Base-by-base conservation (phyloP, 2,888 invertebrate genomes). In the Automeris io region DNA sequence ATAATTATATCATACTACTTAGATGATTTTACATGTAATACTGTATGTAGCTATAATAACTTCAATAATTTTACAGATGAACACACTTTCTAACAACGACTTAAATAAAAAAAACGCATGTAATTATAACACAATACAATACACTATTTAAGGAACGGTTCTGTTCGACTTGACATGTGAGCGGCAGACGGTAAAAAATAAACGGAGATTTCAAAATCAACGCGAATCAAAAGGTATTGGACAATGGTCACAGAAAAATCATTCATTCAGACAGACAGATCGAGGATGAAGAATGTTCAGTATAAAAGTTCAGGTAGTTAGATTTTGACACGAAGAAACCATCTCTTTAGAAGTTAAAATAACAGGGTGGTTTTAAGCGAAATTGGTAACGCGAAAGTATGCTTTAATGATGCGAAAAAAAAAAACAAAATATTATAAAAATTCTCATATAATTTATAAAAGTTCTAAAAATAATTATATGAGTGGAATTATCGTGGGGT, bases 241-340 rank as follows among this genome's bases (percentile, higher is more conserved):
- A 86, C 85, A 86, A 86, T 83, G 85, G 85, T 86, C 85, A 83
- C 67, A 75, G 64, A 65, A 57, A 57, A 64, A 70, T 70, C 70
- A 58, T 62, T 71, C 70, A 64, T 58, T 57, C 55, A 47, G 61
- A 61, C 59, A 64, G 65, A 68, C 63, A 59, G 61, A 56, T 66
- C 41, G 46, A 37, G 51, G 51, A 69, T 67, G 67, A 71, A 65
- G 69, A 71, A 76, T 73, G 64, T 67, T 43, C 54, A 61, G 65
- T 71, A 65, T 67, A 64, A 75, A 63, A 63, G 65, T 69, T 70
- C 83, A 83, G 83, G 83, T 85, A 83, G 68, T 73, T 62, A 29
- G 16, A 57, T 60, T 41, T 43, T 70, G 71, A 76, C 74, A 74
- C 70, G 62, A 63, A 66, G 63, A 68, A 77, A 76, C 72, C 73